Evolutionary conservation across 2,888 invertebrate species (phyloP).

Genomic region (Steinernema scapterisci): DNA sequence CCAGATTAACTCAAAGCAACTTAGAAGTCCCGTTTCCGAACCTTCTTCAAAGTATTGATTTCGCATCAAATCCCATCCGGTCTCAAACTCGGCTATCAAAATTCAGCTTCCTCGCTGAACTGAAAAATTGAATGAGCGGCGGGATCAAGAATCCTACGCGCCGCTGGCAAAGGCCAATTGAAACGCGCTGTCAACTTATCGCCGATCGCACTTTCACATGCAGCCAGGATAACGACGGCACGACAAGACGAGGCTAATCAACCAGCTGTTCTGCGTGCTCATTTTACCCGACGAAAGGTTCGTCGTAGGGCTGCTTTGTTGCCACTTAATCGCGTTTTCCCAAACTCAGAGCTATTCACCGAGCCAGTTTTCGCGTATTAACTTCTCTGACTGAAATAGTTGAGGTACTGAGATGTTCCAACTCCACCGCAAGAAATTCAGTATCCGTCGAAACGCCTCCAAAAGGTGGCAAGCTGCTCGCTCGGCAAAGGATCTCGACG

Average conservation of each 20-base stretch:
- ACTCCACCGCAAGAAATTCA: slow-evolving; percentile 11
- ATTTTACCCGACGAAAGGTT: slow-evolving; percentile 10
- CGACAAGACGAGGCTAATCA: neutral
- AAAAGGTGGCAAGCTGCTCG: slow-evolving; percentile 17
- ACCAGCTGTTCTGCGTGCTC: slow-evolving; percentile 15
- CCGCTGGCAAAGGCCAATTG: no score
- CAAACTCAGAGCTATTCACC: neutral
- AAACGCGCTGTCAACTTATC: neutral
- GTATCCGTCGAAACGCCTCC: slow-evolving; percentile 5
- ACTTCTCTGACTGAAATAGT: no score
- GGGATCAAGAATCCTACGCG: no score
- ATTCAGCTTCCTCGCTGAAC: no score
- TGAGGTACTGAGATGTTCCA: neutral
- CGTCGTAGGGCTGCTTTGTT: neutral
- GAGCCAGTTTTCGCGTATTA: neutral
- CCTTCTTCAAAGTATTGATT: no score
- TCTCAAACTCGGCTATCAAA: no score
- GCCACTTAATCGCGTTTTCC: no score
- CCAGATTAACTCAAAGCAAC: no score
- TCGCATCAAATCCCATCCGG: no score
- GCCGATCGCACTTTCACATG: slow-evolving; percentile 23
- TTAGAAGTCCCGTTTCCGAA: no score
- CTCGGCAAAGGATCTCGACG: neutral
- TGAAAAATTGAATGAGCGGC: no score
- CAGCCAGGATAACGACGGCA: neutral